These are phyloP conservation scores for Xyrichtys novacula DNA, from an alignment of 2,797 vertebrate genomes.

Conservation along the genomic window DNA sequence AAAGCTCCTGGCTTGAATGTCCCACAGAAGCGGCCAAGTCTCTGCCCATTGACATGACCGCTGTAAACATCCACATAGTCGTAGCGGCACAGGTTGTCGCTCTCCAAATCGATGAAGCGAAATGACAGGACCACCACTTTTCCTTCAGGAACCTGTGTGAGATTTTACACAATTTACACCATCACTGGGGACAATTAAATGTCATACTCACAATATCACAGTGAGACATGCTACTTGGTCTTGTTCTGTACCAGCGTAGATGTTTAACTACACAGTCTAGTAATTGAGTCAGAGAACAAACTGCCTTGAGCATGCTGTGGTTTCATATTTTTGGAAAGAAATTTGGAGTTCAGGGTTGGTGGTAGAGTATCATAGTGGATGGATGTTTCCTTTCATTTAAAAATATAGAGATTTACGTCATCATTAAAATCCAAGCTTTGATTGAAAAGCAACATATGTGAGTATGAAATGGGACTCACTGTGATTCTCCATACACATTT, in stretches of 20 bases:
- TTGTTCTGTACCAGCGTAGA: background rate
- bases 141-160: slow-evolving; percentile 91
- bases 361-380: slow-evolving; percentile 21
- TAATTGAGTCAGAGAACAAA: slow-evolving; percentile 35
- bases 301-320: slow-evolving; percentile 44
- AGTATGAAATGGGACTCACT: slow-evolving; percentile 84
- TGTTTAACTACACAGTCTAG: slow-evolving; percentile 35
- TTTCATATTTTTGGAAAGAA: slow-evolving; percentile 52
- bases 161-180: background rate
- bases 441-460: background rate
- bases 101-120: slow-evolving; percentile 93
- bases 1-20: slow-evolving; percentile 94
- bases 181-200: background rate
- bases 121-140: slow-evolving; percentile 96
- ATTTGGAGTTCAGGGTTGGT: slow-evolving; percentile 28
- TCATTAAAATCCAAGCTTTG: background rate
- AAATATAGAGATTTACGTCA: background rate
- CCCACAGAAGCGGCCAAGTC: slow-evolving; percentile 96
- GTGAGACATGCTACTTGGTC: no score
- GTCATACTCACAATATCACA: no score
- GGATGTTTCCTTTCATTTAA: slow-evolving; percentile 6
- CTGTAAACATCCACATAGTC: slow-evolving; percentile 97
- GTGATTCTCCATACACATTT: slow-evolving; percentile 99
- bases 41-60: slow-evolving; percentile 89
- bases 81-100: slow-evolving; percentile 94